Evolutionary conservation across 2,888 invertebrate genomes (phyloP).

Genomic region (Fragum whitleyi): DNA sequence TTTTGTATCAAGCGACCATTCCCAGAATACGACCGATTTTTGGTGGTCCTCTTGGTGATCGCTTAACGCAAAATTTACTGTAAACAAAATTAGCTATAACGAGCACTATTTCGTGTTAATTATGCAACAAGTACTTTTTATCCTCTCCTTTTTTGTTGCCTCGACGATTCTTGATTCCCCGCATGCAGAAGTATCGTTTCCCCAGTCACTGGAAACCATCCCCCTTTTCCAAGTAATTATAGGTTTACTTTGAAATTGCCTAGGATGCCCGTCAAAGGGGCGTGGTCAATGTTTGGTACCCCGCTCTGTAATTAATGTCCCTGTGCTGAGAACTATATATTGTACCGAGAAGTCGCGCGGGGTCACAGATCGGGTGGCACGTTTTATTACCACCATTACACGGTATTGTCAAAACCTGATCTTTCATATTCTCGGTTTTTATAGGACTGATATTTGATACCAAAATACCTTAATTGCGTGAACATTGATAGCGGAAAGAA

Average conservation of each 20-base stretch:
- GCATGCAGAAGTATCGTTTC: slow-evolving; percentile 30
- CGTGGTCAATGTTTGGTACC: slow-evolving; percentile 47
- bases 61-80: too few relatives aligned
- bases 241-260: slow-evolving; percentile 46
- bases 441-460: neutral
- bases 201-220: slow-evolving; percentile 22
- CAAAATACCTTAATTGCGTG: slow-evolving; percentile 4
- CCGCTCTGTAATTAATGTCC: slow-evolving; percentile 56
- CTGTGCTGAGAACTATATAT: slow-evolving; percentile 47
- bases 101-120: too few relatives aligned
- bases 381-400: slow-evolving; percentile 24
- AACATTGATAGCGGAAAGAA: slow-evolving; percentile 1
- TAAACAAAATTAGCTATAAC: too few relatives aligned
- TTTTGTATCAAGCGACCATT: too few relatives aligned
- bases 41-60: too few relatives aligned
- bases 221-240: slow-evolving; percentile 40
- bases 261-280: slow-evolving; percentile 55
- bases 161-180: slow-evolving; percentile 11
- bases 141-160: neutral
- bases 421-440: slow-evolving; percentile 20
- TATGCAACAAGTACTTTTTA: neutral
- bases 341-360: slow-evolving; percentile 25
- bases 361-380: slow-evolving; percentile 22
- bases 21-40: too few relatives aligned
- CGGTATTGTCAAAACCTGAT: slow-evolving; percentile 29